Conservation (phyloP, 2,888 invertebrate species). For the Tubulanus polymorphus region DNA sequence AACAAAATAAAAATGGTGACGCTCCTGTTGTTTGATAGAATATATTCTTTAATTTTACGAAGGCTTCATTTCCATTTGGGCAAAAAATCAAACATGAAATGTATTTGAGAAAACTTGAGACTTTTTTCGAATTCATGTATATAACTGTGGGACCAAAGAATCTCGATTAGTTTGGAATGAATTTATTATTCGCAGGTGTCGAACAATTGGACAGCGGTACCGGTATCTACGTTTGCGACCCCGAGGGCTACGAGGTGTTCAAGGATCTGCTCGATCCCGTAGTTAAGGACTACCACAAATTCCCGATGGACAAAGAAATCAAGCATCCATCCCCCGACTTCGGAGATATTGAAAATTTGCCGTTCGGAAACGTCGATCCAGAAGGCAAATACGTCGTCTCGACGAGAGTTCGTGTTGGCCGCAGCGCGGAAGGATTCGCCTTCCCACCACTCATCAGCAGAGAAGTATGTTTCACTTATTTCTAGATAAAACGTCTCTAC, state of each 20-base stretch:
- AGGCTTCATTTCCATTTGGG: no score
- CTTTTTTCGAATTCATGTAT: no score
- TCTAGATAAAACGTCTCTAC: no score
- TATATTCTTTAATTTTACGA: no score
- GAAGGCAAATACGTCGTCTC: conserved; percentile 76
- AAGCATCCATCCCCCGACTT: conserved; percentile 84
- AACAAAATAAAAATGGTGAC: no score
- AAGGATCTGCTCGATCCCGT: conserved; percentile 33
- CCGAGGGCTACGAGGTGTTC: conserved; percentile 35
- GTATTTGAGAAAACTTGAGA: no score
- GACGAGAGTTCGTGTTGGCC: conserved; percentile 39
- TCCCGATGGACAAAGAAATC: conserved; percentile 28
- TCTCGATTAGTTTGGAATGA: no score
- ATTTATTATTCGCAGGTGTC: conserved; percentile 63
- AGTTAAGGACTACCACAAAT: conserved; percentile 54
- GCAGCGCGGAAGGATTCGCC: conserved; percentile 36
- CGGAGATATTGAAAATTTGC: conserved; percentile 81
- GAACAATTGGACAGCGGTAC: conserved; percentile 90
- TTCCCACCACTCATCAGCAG: conserved; percentile 70
- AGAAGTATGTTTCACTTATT: conserved; percentile 54
- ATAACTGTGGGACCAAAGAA: no score
- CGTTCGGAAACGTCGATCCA: conserved; percentile 80
- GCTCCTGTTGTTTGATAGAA: no score
- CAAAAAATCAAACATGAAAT: no score
- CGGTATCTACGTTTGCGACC: conserved; percentile 38